Conservation (phyloP, 2,113 vertebrate species). For the Helogale parvula region DNA sequence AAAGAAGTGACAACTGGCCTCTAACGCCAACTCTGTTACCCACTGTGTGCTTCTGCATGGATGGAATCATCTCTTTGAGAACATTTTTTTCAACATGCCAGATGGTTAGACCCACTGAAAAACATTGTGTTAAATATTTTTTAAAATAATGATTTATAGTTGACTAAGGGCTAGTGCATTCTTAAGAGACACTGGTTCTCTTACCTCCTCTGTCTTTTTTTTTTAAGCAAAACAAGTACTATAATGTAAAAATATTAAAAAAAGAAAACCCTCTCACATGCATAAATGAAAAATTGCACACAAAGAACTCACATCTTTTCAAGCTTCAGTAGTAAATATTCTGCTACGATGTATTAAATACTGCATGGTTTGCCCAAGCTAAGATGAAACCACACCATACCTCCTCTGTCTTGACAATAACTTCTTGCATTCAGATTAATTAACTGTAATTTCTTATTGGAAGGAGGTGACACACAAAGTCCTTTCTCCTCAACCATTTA, state of each 20-base stretch:
- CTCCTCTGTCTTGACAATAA: not conserved
- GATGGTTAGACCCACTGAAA: not conserved
- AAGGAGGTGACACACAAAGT: not conserved
- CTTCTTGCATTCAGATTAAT: not conserved
- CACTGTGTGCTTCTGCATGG: not conserved
- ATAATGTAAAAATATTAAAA: too few species aligned
- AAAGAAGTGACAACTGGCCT: not conserved
- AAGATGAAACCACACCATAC: too few species aligned
- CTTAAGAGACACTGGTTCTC: not conserved
- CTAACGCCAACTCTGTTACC: not conserved
- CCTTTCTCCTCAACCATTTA: not conserved
- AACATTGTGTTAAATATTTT: not conserved
- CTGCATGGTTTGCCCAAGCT: too few species aligned
- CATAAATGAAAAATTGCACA: too few species aligned
- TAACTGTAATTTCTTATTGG: not conserved
- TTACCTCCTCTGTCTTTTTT: not conserved
- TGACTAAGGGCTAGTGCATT: not conserved
- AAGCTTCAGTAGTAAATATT: too few species aligned
- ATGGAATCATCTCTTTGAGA: not conserved
- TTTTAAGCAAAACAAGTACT: too few species aligned
- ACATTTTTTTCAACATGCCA: not conserved
- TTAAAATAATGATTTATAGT: not conserved
- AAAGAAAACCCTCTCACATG: too few species aligned
- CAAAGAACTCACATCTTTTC: too few species aligned
- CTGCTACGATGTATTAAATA: too few species aligned